These are phyloP conservation scores for Phenacoccus solenopsis DNA, from an alignment of 1,140 invertebrate genomes.

Conservation along the genomic window DNA sequence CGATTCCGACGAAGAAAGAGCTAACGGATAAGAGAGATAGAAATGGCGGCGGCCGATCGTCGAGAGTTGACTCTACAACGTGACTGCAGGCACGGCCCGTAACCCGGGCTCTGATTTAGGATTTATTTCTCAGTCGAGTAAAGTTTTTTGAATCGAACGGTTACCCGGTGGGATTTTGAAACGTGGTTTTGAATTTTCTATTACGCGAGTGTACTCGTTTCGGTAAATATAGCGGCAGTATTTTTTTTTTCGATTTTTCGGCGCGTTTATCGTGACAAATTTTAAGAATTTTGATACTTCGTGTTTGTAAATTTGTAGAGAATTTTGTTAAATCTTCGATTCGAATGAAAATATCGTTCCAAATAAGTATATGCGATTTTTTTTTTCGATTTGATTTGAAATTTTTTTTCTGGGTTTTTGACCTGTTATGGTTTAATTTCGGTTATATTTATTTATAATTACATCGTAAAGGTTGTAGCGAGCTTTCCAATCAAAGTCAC, in stretches of 20 bases:
- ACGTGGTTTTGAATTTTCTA: background rate
- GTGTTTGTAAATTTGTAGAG: too few relatives aligned
- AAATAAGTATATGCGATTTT: too few relatives aligned
- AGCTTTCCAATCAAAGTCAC: too few relatives aligned
- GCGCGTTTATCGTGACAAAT: background rate
- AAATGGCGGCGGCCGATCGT: background rate
- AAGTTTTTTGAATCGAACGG: background rate
- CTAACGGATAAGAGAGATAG: background rate
- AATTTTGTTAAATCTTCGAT: too few relatives aligned
- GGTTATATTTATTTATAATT: too few relatives aligned
- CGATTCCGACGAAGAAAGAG: background rate
- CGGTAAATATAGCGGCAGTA: background rate
- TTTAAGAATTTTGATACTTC: background rate
- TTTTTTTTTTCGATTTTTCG: too few relatives aligned
- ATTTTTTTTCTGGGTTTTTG: too few relatives aligned
- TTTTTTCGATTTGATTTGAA: too few relatives aligned
- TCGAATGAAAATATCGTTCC: too few relatives aligned
- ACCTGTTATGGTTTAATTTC: too few relatives aligned
- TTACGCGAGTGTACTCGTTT: too few relatives aligned
- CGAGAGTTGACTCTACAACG: background rate
- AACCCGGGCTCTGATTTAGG: background rate
- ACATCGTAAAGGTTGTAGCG: too few relatives aligned
- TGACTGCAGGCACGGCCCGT: background rate
- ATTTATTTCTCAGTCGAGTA: background rate
- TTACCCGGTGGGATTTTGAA: background rate